Percentiles rank a stretch among this genome's conserved stretches.
Conservation (phyloP, 2,888 invertebrate genomes). For the Piscicola geometra region DNA sequence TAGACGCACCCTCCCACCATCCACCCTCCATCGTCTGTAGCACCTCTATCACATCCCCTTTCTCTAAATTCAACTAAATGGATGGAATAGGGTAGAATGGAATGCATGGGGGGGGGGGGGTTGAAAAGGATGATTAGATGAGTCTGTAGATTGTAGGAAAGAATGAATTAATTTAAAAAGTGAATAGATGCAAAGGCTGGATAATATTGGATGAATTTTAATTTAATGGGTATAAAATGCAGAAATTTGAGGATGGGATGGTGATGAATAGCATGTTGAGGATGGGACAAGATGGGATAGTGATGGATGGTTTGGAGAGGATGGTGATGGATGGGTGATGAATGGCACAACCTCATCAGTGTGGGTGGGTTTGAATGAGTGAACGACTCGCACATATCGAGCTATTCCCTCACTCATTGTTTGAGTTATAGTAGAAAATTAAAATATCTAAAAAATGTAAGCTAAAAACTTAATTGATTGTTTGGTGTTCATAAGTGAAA, state of each 20-base stretch:
- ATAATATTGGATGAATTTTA: no score
- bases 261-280: neutral
- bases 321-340: no score
- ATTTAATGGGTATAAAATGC: neutral
- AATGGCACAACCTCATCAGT: conserved; percentile 87
- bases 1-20: conserved; percentile 98
- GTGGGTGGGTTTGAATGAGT: conserved; percentile 88
- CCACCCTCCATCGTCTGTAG: conserved; percentile 93
- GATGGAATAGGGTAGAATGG: neutral
- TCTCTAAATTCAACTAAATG: conserved; percentile 77
- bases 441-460: no score
- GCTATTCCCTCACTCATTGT: neutral
- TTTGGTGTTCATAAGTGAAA: no score
- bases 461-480: no score
- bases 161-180: neutral
- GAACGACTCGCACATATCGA: conserved; percentile 75
- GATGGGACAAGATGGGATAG: neutral
- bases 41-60: conserved; percentile 91
- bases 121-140: no score
- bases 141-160: neutral
- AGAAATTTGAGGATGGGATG: neutral
- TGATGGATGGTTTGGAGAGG: neutral
- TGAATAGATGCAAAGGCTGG: no score
- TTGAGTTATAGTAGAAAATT: no score
- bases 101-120: neutral